Evolutionary conservation across 2,888 invertebrate genomes (phyloP).

Genomic region (Scaptomyza caliginosa): DNA sequence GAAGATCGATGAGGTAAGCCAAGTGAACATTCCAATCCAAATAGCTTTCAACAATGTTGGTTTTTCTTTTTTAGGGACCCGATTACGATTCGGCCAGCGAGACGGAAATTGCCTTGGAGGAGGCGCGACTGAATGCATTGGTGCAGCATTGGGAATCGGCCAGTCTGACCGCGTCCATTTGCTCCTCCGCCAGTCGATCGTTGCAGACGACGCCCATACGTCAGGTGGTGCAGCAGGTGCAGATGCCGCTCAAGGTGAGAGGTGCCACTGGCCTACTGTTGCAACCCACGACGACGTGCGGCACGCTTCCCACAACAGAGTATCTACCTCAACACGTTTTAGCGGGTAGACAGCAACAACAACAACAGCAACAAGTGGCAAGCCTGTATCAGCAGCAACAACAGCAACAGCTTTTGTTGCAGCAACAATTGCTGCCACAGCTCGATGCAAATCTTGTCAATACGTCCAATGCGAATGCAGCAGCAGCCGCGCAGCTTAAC

Average conservation of each 20-base stretch:
- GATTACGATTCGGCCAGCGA: conserved; percentile 92
- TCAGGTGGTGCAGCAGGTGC: conserved; percentile 84
- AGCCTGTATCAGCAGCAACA: conserved; percentile 21
- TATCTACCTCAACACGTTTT: conserved; percentile 82
- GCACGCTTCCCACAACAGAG: conserved; percentile 73
- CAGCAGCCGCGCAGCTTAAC: conserved; percentile 74
- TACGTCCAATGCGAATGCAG: conserved; percentile 82
- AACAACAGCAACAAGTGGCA: conserved; percentile 35
- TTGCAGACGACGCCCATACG: conserved; percentile 85
- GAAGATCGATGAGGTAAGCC: conserved; percentile 92
- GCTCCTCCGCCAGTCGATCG: conserved; percentile 85
- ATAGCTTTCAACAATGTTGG: too few relatives aligned
- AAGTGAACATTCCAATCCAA: not conserved
- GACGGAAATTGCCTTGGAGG: conserved; percentile 89
- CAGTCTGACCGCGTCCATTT: conserved; percentile 86
- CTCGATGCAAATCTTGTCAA: conserved; percentile 74
- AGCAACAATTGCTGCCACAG: conserved; percentile 74
- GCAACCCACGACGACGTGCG: conserved; percentile 59
- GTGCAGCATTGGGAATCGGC: conserved; percentile 91
- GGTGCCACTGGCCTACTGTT: conserved; percentile 56
- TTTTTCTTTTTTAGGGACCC: conserved; percentile 86
- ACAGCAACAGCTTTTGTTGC: conserved; percentile 50
- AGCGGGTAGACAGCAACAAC: conserved; percentile 58
- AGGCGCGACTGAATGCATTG: conserved; percentile 88
- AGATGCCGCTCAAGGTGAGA: conserved; percentile 79